Percentiles rank a stretch among this genome's conserved stretches.
These are phyloP conservation scores for Prietella phreatophila DNA, from an alignment of 2,113 vertebrate species.

Conservation along the genomic window DNA sequence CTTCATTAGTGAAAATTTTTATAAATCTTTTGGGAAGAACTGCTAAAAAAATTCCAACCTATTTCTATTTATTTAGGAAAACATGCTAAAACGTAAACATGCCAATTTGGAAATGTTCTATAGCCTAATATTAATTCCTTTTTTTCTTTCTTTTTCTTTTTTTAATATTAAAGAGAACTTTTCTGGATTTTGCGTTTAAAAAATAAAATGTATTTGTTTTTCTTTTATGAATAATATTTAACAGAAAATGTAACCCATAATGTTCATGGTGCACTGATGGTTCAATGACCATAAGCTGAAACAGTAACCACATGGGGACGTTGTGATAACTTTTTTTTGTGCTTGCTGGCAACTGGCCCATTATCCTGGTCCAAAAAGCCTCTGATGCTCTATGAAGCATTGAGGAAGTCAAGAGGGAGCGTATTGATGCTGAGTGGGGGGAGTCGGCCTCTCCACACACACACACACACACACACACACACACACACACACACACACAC, in stretches of 20 bases:
- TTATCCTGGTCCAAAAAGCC: neutral
- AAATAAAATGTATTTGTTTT: too few relatives aligned
- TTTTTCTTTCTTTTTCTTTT: too few relatives aligned
- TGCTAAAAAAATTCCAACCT: neutral
- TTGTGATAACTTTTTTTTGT: neutral
- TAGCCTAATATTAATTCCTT: too few relatives aligned
- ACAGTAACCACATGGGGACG: neutral
- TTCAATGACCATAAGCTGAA: neutral
- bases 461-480: too few relatives aligned
- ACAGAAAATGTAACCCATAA: neutral
- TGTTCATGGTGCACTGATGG: neutral
- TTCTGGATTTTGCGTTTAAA: too few relatives aligned
- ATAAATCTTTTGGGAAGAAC: too few relatives aligned
- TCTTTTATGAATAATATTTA: too few relatives aligned
- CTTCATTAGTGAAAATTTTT: too few relatives aligned
- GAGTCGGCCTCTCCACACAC: conserved; percentile 21
- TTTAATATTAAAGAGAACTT: too few relatives aligned
- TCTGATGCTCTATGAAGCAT: conserved; percentile 22
- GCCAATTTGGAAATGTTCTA: too few relatives aligned
- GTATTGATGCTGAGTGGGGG: conserved; percentile 42
- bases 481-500: too few relatives aligned
- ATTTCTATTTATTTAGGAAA: neutral
- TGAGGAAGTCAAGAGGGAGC: conserved; percentile 36
- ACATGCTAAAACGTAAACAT: too few relatives aligned
- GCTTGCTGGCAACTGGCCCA: neutral